Evolutionary conservation across 2,888 invertebrate genomes (phyloP), one percentile per base, ranked within the genome.

Genomic region (Eristalinus aeneus): DNA sequence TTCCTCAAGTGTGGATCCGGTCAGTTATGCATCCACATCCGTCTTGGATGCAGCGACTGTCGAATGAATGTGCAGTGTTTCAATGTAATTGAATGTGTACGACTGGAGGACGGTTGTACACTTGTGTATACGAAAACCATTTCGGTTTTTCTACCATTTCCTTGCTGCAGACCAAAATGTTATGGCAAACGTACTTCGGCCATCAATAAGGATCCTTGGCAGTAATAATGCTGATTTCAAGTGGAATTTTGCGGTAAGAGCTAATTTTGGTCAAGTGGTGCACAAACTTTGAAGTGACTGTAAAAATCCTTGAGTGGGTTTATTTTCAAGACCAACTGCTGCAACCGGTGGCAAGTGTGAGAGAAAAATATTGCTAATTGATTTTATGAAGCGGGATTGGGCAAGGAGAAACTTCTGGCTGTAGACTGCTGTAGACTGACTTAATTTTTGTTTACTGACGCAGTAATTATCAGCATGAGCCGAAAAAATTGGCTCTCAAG

Each of bases 51-150:
- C 23, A 58, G 5, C 5, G 36, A 16, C 27, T 16, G 31, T 31
- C 1, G n/a, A 67, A 10, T 27, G 53, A 27, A 65, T 53, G 27
- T 67, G 65, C 12, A 67, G n/a, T 31, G 12, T 71, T 23, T 11
- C 6, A 27, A 20, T 60, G 39, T 71, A 71, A 60, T 60, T 60
- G 58, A 60, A 60, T 39, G 39, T 60, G 16, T 39, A 39, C 58
- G 0, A 60, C 46, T 16, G 6, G 31, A 22, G 3, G 27, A 31
- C 20, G 16, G 23, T 20, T 67, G 67, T 46, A 46, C 46, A 46
- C n/a, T 46, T 46, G 46, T 12, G 6, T 46, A n/a, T 46, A n/a
- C 16, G 16, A 5, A 46, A 5, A 46, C 46, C 46, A 16, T 46
- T 46, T 46, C 12, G 6, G 46, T n/a, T 46, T 46, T 34, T 34